Percentiles rank a stretch among this genome's conserved stretches.
These are phyloP conservation scores for Acrocephalus arundinaceus DNA, from an alignment of 2,113 vertebrate species.

Conservation along the genomic window DNA sequence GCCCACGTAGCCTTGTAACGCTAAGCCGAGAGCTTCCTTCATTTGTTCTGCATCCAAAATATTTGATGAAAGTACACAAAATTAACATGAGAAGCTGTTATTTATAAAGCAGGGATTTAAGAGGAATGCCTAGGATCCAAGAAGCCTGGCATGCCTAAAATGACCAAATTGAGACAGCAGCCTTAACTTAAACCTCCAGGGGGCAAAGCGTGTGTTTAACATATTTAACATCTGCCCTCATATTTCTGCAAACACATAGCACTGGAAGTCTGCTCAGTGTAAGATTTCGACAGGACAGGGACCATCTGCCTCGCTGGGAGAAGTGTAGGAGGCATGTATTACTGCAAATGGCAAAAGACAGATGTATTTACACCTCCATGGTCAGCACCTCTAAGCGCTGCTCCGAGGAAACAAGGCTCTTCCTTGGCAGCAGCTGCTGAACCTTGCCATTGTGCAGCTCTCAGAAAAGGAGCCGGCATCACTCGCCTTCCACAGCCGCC, in stretches of 20 bases:
- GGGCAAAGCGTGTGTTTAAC: constrained; percentile 74
- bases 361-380: constrained; percentile 93
- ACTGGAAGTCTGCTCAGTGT: constrained; percentile 65
- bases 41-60: constrained; percentile 53
- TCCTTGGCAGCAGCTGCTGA: constrained; percentile 83
- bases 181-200: constrained; percentile 75
- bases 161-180: constrained; percentile 72
- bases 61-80: constrained; percentile 57
- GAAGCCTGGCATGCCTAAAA: constrained; percentile 72
- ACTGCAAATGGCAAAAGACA: constrained; percentile 80
- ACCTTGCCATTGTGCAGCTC: constrained; percentile 45
- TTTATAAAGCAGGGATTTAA: constrained; percentile 63
- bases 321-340: constrained; percentile 66
- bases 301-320: constrained; percentile 77
- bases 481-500: neutral
- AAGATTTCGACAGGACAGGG: constrained; percentile 72
- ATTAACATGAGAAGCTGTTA: constrained; percentile 57
- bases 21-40: constrained; percentile 22
- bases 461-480: neutral
- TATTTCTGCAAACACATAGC: constrained; percentile 73
- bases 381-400: constrained; percentile 83
- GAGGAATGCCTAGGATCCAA: constrained; percentile 56
- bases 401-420: constrained; percentile 74
- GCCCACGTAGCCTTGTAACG: neutral
- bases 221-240: constrained; percentile 79